Conservation (phyloP, 2,113 vertebrate genomes). For the Anolis carolinensis region DNA sequence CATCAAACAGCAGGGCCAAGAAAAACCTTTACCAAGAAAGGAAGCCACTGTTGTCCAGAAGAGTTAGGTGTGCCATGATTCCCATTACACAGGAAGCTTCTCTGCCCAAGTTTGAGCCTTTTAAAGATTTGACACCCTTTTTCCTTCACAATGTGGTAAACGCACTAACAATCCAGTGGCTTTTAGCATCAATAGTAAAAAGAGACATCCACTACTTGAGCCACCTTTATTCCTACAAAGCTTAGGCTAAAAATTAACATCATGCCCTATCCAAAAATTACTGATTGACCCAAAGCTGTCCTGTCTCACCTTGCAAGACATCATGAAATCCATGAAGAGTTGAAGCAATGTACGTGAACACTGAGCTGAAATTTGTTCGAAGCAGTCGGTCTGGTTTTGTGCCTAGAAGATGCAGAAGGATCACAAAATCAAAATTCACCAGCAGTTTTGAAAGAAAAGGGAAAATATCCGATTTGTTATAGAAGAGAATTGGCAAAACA, state of each 20-base stretch:
- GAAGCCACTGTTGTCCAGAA: too few relatives aligned
- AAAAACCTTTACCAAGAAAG: too few relatives aligned
- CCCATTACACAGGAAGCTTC: neutral
- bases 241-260: rapidly evolving
- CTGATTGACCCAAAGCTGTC: neutral
- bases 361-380: constrained; percentile 84
- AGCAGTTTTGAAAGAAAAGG: neutral
- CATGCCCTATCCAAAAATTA: neutral
- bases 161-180: neutral
- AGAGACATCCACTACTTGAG: neutral
- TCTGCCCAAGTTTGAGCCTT: neutral
- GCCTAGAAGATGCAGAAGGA: constrained; percentile 62
- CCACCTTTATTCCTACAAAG: neutral
- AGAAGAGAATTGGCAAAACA: neutral
- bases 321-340: constrained; percentile 90
- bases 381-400: constrained; percentile 84
- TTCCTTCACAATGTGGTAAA: neutral
- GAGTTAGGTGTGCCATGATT: too few relatives aligned
- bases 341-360: constrained; percentile 89
- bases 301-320: constrained; percentile 85
- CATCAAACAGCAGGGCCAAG: too few relatives aligned
- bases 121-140: neutral
- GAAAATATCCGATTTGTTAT: neutral
- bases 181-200: neutral
- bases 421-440: neutral